Conservation (phyloP, 37 sponge, comb jelly and placozoan genomes). For the Aplysina aerophoba region DNA sequence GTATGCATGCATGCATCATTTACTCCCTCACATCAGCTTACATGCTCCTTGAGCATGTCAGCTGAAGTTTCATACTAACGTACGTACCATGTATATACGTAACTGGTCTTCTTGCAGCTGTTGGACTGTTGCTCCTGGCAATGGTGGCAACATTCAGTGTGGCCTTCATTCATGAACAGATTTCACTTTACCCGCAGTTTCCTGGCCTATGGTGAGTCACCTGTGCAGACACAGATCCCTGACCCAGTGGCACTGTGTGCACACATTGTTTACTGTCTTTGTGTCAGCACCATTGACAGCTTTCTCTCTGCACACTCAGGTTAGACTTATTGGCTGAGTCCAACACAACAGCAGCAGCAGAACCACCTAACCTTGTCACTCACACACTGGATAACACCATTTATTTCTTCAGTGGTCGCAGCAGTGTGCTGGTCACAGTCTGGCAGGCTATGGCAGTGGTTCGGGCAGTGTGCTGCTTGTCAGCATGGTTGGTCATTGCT, state of each 20-base stretch:
- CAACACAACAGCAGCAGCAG: background rate
- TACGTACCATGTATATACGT: background rate
- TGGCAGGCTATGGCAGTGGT: slow-evolving; percentile 50
- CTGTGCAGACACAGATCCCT: background rate
- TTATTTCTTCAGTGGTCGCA: background rate
- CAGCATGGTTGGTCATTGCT: slow-evolving; percentile 48
- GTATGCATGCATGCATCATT: background rate
- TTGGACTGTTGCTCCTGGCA: slow-evolving; percentile 40
- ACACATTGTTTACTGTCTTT: background rate
- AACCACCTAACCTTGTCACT: slow-evolving; percentile 5
- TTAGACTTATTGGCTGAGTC: background rate
- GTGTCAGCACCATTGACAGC: background rate
- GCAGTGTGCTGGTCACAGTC: slow-evolving; percentile 13
- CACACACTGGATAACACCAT: slow-evolving; percentile 24
- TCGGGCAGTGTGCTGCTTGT: slow-evolving; percentile 49
- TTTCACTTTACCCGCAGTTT: slow-evolving; percentile 43
- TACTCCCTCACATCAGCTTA: background rate
- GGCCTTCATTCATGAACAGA: slow-evolving; percentile 49
- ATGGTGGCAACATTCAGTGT: slow-evolving; percentile 56
- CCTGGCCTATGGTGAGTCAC: slow-evolving; percentile 57
- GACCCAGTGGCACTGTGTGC: background rate
- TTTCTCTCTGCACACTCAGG: background rate
- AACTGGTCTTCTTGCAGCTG: slow-evolving; percentile 23
- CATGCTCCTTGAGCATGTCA: no score
- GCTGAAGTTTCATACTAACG: background rate